Conservation (phyloP, 2,888 invertebrate species). For the Ectemnius cavifrons region DNA sequence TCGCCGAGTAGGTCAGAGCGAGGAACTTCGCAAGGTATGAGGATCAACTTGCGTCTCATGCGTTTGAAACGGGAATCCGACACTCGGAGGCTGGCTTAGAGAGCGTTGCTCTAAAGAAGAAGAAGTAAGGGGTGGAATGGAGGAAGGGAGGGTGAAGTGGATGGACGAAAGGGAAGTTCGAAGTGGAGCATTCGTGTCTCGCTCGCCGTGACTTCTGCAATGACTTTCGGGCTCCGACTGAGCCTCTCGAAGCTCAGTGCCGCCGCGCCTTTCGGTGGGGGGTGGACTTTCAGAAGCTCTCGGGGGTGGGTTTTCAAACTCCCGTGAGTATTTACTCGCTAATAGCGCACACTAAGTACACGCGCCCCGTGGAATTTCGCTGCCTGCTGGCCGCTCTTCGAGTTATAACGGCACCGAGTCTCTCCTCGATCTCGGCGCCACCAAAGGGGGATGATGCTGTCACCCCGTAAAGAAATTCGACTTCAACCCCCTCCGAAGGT, state of each 20-base stretch:
- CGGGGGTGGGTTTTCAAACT: constrained; percentile 42
- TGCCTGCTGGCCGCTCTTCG: constrained; percentile 31
- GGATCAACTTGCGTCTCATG: too few relatives aligned
- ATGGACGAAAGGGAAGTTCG: background rate
- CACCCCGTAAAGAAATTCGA: constrained; percentile 30
- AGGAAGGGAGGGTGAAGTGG: background rate
- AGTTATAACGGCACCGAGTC: constrained; percentile 9
- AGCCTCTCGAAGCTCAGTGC: constrained; percentile 33
- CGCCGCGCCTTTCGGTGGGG: constrained; percentile 36
- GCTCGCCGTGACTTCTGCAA: constrained; percentile 18
- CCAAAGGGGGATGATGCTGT: constrained; percentile 12
- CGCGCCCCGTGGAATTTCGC: constrained; percentile 43
- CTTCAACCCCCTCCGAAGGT: constrained; percentile 19
- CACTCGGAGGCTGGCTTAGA: too few relatives aligned
- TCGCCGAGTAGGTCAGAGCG: too few relatives aligned
- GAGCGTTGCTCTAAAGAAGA: background rate
- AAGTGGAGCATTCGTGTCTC: constrained; percentile 25
- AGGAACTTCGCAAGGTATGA: too few relatives aligned
- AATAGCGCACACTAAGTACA: constrained; percentile 58
- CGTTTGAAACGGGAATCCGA: too few relatives aligned
- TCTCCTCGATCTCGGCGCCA: constrained; percentile 16
- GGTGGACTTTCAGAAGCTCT: constrained; percentile 48
- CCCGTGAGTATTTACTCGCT: constrained; percentile 53
- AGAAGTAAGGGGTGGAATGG: background rate
- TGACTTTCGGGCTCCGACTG: constrained; percentile 12